Evolutionary conservation across 2,888 invertebrate species (phyloP).

Genomic region (Rotaria socialis): DNA sequence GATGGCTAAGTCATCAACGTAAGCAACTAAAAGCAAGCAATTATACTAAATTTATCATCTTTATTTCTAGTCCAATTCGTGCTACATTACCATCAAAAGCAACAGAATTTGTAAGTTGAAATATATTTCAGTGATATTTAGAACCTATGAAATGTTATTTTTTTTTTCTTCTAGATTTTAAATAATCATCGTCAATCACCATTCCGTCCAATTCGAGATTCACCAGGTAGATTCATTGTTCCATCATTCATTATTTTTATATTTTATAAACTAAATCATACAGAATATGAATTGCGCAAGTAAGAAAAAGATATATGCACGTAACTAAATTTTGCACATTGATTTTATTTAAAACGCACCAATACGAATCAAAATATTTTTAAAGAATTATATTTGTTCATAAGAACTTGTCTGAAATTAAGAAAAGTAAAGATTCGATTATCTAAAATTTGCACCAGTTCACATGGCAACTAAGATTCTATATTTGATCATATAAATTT

Average conservation of each 20-base stretch:
- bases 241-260: too few relatives aligned
- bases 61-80: slow-evolving; percentile 8
- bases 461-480: too few relatives aligned
- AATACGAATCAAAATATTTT: too few relatives aligned
- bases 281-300: neutral
- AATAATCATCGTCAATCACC: neutral
- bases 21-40: neutral
- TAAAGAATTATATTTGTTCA: too few relatives aligned
- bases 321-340: neutral
- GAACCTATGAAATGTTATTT: too few relatives aligned
- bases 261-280: too few relatives aligned
- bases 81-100: neutral
- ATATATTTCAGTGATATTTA: neutral
- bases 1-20: neutral
- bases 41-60: neutral
- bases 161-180: neutral
- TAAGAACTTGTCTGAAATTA: too few relatives aligned
- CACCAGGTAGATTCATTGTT: neutral
- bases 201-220: slow-evolving; percentile 28
- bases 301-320: neutral
- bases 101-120: neutral
- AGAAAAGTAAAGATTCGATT: too few relatives aligned
- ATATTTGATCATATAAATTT: too few relatives aligned
- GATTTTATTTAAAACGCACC: too few relatives aligned
- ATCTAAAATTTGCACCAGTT: too few relatives aligned